These are phyloP conservation scores for Actenoides hombroni DNA, from an alignment of 2,113 vertebrate species.

Conservation along the genomic window DNA sequence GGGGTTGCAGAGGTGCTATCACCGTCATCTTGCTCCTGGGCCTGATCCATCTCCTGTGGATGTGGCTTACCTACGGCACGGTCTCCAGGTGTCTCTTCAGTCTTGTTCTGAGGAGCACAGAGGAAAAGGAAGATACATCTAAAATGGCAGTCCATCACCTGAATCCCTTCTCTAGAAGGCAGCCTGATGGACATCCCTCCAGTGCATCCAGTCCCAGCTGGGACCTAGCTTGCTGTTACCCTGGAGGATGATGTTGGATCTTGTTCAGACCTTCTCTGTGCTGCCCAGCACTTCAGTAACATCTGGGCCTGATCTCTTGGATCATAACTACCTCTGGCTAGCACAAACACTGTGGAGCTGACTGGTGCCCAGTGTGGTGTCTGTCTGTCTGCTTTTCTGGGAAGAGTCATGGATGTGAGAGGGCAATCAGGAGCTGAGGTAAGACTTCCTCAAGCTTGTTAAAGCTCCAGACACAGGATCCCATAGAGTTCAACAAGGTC, in stretches of 20 bases:
- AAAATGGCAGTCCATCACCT: not conserved
- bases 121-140: not conserved
- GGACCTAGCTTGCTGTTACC: not conserved
- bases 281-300: not conserved
- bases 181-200: not conserved
- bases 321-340: not conserved
- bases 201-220: not conserved
- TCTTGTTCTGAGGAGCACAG: constrained; percentile 29
- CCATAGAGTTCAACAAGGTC: not conserved
- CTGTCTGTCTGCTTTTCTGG: not conserved
- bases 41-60: not conserved
- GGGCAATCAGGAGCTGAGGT: not conserved
- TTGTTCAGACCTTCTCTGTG: not conserved
- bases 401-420: not conserved
- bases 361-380: not conserved
- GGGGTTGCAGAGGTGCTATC: constrained; percentile 16
- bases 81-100: constrained; percentile 28
- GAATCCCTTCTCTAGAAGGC: not conserved
- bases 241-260: not conserved
- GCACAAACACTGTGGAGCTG: not conserved
- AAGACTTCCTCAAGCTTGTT: constrained; percentile 5
- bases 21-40: not conserved
- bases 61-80: not conserved
- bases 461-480: not conserved
- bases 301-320: not conserved